Conservation (phyloP, 2,888 invertebrate species). For the Melikaiella ostensackeni region DNA sequence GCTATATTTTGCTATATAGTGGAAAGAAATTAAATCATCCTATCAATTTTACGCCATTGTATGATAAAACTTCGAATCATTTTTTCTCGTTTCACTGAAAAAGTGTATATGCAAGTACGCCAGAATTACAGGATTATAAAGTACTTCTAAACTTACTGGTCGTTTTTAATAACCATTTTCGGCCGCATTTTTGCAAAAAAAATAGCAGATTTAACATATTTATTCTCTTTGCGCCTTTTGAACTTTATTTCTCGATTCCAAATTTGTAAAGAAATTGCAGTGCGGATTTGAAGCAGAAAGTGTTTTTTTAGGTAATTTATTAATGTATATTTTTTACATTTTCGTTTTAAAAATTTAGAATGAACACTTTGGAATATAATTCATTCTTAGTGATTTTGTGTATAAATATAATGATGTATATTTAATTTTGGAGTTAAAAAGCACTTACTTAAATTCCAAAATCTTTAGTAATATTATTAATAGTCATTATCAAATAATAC, state of each 20-base stretch:
- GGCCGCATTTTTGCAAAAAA: not conserved
- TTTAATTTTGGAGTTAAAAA: not conserved
- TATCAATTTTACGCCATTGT: not conserved
- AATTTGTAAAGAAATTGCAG: no score
- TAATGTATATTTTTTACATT: not conserved
- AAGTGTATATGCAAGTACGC: not conserved
- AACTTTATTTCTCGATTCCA: no score
- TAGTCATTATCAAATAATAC: not conserved
- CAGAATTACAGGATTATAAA: not conserved
- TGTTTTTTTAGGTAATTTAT: no score
- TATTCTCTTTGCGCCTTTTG: no score
- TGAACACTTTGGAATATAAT: not conserved
- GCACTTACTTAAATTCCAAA: not conserved
- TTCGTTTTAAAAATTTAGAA: not conserved
- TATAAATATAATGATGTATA: no score
- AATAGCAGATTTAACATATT: no score
- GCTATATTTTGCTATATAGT: not conserved
- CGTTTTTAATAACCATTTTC: not conserved
- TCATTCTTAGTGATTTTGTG: no score
- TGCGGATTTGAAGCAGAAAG: no score
- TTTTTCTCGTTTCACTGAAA: not conserved
- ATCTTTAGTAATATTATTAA: not conserved
- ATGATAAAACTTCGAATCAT: not conserved
- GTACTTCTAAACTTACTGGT: not conserved
- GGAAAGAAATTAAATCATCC: not conserved